Base-by-base conservation (phyloP, 1,140 invertebrate species). In the Eurytemora carolleeae region DNA sequence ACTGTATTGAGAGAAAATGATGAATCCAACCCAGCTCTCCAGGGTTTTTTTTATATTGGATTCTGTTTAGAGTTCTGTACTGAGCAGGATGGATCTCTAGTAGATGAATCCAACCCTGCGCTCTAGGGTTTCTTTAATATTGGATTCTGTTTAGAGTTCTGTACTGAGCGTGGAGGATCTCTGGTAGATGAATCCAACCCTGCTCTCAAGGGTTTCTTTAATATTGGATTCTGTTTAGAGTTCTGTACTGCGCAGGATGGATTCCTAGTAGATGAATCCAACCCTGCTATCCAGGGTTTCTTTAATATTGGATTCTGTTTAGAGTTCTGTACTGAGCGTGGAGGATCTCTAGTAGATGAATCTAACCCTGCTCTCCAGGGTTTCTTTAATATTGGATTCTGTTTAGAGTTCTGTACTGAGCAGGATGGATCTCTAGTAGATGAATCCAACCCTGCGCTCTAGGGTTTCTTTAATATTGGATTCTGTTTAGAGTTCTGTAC, bases 401-500 rank as follows among this genome's bases (percentile, higher is more conserved):
- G n/a, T 0, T 71, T 87, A 12, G 74, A 79, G 0, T 89, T 89
- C 69, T 94, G 89, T 68, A 78, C 82, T 53, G 77, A 78, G 1
- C 76, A 88, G 23, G 85, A 79, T 3, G 87, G 89, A 1, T 85
- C 85, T 0, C 72, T 94, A 2, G 85, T 94, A 1, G 87, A 92
- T 67, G 89, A 93, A 71, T 92, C 86, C 66, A 93, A 91, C 74
- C 89, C 90, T 0, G 89, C 89, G 0, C 75, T 93, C 12, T 89
- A 94, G 73, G 89, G 88, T 7, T 94, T 92, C 70, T 85, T 92
- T n/a, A n/a, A n/a, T n/a, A n/a, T n/a, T n/a, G n/a, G n/a, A n/a
- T n/a, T n/a, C n/a, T n/a, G n/a, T 0, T 71, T 87, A 12, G 74
- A 79, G 0, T 89, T 89, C 69, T 94, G 89, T 68, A 78, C 82